These are phyloP conservation scores for Agrypnus murinus DNA, from an alignment of 2,888 invertebrate genomes.

Conservation along the genomic window DNA sequence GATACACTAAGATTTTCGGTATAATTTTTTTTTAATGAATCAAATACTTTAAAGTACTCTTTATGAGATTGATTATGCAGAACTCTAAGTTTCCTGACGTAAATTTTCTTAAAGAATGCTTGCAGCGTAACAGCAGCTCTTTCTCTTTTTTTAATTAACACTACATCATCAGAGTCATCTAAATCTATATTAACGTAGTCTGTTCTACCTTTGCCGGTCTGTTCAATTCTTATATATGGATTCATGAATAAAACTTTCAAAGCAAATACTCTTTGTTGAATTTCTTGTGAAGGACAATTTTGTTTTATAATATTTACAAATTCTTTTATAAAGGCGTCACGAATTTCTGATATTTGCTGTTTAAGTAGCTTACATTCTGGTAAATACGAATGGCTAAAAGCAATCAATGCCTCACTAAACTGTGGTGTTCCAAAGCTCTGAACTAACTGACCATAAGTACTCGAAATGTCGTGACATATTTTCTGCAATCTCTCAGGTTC, in stretches of 20 bases:
- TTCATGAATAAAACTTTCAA: slow-evolving; percentile 56
- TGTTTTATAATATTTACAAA: slow-evolving; percentile 48
- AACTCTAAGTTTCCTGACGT: slow-evolving; percentile 57
- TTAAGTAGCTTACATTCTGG: slow-evolving; percentile 50
- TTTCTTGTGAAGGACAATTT: slow-evolving; percentile 17
- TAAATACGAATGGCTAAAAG: slow-evolving; percentile 62
- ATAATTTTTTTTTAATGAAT: slow-evolving; percentile 60
- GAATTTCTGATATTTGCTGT: slow-evolving; percentile 35
- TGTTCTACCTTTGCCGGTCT: too few species aligned
- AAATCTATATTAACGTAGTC: too few species aligned
- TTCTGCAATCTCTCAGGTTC: slow-evolving; percentile 62
- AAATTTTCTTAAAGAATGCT: slow-evolving; percentile 62
- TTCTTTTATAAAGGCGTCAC: slow-evolving; percentile 49
- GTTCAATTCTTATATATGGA: slow-evolving; percentile 31
- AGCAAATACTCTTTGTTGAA: slow-evolving; percentile 48
- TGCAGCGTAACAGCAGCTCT: slow-evolving; percentile 63
- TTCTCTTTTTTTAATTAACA: slow-evolving; percentile 57
- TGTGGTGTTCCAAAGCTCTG: slow-evolving; percentile 63
- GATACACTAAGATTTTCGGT: slow-evolving; percentile 58
- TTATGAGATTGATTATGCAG: slow-evolving; percentile 57
- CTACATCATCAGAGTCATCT: slow-evolving; percentile 52
- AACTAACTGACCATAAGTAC: slow-evolving; percentile 62
- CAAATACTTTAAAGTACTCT: slow-evolving; percentile 57
- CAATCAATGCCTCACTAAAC: slow-evolving; percentile 53
- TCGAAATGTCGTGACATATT: slow-evolving; percentile 60